Percentiles rank a stretch among this genome's conserved stretches.
Conservation (phyloP, 2,797 vertebrate genomes). For the Triplophysa yarkandensis region DNA sequence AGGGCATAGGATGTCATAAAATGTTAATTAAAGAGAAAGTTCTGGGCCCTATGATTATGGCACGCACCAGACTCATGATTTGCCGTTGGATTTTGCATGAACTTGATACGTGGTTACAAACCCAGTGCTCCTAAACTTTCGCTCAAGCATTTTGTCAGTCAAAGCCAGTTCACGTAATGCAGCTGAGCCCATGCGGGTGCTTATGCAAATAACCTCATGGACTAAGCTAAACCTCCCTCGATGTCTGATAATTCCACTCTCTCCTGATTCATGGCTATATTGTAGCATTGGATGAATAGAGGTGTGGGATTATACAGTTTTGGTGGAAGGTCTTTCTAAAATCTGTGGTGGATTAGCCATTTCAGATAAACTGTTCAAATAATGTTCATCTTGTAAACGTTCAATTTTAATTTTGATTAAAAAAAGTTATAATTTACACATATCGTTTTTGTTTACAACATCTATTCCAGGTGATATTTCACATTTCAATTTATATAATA, state of each 20-base stretch:
- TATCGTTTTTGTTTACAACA: constrained; percentile 5
- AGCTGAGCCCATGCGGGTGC: constrained; percentile 1
- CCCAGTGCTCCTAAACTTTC: neutral
- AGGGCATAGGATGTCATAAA: neutral
- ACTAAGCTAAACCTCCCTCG: constrained; percentile 64
- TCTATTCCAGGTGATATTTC: too few relatives aligned
- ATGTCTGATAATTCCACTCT: constrained; percentile 61
- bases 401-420: too few relatives aligned
- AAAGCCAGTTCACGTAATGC: constrained; percentile 12
- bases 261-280: constrained; percentile 50
- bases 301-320: constrained; percentile 45
- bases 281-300: constrained; percentile 55
- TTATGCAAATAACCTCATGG: constrained; percentile 70
- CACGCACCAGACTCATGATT: neutral
- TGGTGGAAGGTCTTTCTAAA: constrained; percentile 53
- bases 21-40: constrained; percentile 6
- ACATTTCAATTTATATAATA: constrained; percentile 23
- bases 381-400: too few relatives aligned
- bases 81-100: constrained; percentile 13
- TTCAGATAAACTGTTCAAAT: too few relatives aligned
- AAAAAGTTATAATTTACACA: too few relatives aligned
- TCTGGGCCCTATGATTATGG: neutral
- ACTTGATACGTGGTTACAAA: constrained; percentile 13
- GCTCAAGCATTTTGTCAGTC: constrained; percentile 9
- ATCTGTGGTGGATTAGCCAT: constrained; percentile 48